A percentile compares a stretch with the other conserved stretches of the same genome.
phyloP scores from a whole-genome alignment of 2,113 vertebrate species.

The Kryptolebias marmoratus region DNA sequence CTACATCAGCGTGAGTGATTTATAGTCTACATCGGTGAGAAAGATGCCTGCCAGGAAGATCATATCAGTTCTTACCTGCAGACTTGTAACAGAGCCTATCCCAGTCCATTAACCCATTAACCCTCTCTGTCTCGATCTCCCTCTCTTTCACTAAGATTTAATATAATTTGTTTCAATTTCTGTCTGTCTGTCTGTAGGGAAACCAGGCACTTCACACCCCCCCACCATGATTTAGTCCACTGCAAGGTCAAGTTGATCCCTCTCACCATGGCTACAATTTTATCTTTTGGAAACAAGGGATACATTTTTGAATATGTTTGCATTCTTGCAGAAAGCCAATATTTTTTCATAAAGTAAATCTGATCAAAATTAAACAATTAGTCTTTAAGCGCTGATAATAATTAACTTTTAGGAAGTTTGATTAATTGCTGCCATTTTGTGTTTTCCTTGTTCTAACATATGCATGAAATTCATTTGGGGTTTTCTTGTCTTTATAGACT shows the following conservation, averaged over 20 bases:
- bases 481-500: too few species aligned
- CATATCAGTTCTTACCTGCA: slow-evolving; percentile 48
- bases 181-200: slow-evolving; percentile 8
- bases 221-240: slow-evolving; percentile 22
- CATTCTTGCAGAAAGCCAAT: slow-evolving; percentile 6
- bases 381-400: too few species aligned
- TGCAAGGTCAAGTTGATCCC: slow-evolving; percentile 36
- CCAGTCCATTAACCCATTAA: slow-evolving; percentile 52
- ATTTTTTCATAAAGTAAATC: too few species aligned
- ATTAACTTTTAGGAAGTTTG: too few species aligned
- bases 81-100: slow-evolving; percentile 40
- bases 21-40: slow-evolving; percentile 19
- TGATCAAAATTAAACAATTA: too few species aligned
- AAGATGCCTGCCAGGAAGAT: slow-evolving; percentile 48
- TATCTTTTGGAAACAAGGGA: slow-evolving; percentile 44
- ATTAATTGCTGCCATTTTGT: too few species aligned
- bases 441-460: too few species aligned
- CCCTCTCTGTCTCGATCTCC: slow-evolving; percentile 25
- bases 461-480: too few species aligned
- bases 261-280: slow-evolving; percentile 47
- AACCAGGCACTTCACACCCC: slow-evolving; percentile 32
- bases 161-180: slow-evolving; percentile 10
- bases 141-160: slow-evolving; percentile 17
- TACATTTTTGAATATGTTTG: slow-evolving; percentile 32
- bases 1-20: slow-evolving; percentile 37